A percentile compares a stretch with the other conserved stretches of the same genome.
Evolutionary conservation across 2,797 vertebrate genomes (phyloP).

Genomic region (Melanotaenia pygmaea): DNA sequence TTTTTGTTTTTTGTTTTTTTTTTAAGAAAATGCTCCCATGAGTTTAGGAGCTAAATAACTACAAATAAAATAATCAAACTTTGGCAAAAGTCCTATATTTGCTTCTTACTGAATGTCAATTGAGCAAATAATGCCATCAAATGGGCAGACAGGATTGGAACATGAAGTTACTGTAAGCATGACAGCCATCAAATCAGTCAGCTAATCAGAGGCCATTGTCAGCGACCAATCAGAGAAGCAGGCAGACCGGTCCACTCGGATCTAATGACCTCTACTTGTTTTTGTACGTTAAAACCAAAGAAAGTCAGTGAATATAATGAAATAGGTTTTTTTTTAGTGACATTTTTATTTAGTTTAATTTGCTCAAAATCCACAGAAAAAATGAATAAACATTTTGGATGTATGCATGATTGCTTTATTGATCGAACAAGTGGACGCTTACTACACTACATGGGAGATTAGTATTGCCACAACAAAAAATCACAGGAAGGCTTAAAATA

Average conservation of each 20-base stretch:
- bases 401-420: not conserved
- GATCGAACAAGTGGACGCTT: not conserved
- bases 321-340: not conserved
- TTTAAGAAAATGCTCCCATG: not conserved
- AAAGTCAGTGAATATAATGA: not conserved
- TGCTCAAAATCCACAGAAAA: not conserved
- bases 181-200: not conserved
- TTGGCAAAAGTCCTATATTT: not conserved
- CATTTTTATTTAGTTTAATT: not conserved
- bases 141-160: not conserved
- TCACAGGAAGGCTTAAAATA: constrained; percentile 21
- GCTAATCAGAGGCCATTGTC: not conserved
- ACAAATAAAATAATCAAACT: not conserved
- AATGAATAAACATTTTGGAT: not conserved
- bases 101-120: not conserved
- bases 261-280: not conserved
- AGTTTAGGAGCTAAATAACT: not conserved
- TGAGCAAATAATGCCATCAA: not conserved
- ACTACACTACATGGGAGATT: not conserved
- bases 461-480: constrained; percentile 21
- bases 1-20: constrained; percentile 4
- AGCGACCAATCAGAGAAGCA: not conserved
- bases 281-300: not conserved
- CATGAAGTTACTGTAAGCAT: not conserved
- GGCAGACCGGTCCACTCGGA: not conserved